These are phyloP conservation scores for Andrena bicolor DNA, from an alignment of 2,888 invertebrate genomes.

Conservation along the genomic window DNA sequence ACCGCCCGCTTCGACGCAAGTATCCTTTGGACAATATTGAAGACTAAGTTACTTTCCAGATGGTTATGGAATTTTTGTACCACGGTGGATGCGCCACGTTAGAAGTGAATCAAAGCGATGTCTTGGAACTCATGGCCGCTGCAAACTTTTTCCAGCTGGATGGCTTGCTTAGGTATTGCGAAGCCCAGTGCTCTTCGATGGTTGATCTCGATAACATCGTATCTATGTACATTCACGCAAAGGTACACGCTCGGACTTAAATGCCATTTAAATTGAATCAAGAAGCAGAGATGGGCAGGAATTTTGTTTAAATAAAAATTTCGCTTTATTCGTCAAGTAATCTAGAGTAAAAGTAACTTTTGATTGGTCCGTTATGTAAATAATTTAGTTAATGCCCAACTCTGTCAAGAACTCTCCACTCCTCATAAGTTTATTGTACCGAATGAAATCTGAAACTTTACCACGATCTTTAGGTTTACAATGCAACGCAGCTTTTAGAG, in stretches of 20 bases:
- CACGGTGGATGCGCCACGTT: slow-evolving; percentile 94
- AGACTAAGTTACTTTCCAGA: slow-evolving; percentile 85
- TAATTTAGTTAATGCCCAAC: neutral
- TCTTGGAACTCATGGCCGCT: slow-evolving; percentile 95
- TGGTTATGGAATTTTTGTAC: slow-evolving; percentile 97
- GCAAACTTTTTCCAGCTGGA: slow-evolving; percentile 96
- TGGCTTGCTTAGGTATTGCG: slow-evolving; percentile 93
- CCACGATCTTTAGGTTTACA: slow-evolving; percentile 90
- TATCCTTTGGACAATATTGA: neutral
- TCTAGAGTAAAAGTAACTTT: too few relatives aligned
- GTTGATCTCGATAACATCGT: slow-evolving; percentile 95
- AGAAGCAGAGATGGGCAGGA: too few relatives aligned
- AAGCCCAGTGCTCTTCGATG: slow-evolving; percentile 93
- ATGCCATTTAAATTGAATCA: too few relatives aligned
- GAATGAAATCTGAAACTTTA: neutral
- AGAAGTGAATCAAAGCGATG: slow-evolving; percentile 92
- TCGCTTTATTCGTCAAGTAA: too few relatives aligned
- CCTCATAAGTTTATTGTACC: too few relatives aligned
- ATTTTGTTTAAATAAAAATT: too few relatives aligned
- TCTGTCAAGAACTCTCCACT: neutral
- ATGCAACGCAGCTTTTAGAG: slow-evolving; percentile 93
- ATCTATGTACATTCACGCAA: slow-evolving; percentile 96
- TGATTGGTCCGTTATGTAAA: too few relatives aligned
- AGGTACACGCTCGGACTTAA: slow-evolving; percentile 86
- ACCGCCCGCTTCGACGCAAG: neutral